Evolutionary conservation across 1,140 invertebrate genomes (phyloP).

Genomic region (Ctenoplectra terminalis): DNA sequence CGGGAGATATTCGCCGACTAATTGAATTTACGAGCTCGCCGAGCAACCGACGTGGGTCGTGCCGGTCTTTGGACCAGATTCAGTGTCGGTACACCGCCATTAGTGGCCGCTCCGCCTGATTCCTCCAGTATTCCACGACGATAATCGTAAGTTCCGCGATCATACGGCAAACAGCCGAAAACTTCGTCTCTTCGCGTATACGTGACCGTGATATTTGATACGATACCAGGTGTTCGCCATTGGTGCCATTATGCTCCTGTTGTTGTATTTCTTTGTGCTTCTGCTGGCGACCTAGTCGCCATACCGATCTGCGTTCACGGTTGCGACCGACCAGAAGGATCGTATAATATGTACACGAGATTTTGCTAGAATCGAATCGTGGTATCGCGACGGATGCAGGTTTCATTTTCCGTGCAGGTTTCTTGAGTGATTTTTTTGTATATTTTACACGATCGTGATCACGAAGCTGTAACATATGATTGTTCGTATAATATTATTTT

Average conservation of each 20-base stretch:
- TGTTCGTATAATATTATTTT: no score
- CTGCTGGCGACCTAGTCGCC: conserved; percentile 31
- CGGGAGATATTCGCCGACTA: conserved; percentile 76
- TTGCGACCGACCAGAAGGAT: background rate
- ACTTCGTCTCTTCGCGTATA: conserved; percentile 51
- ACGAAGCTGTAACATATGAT: background rate
- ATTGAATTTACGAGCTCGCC: conserved; percentile 79
- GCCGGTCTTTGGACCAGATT: conserved; percentile 76
- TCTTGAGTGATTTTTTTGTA: background rate
- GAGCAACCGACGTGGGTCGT: conserved; percentile 63
- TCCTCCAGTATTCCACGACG: conserved; percentile 55
- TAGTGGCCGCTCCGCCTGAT: conserved; percentile 70
- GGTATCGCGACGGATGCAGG: background rate
- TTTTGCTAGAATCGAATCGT: background rate
- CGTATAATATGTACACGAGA: background rate
- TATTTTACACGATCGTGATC: background rate
- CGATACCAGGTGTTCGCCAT: conserved; percentile 64
- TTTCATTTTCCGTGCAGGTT: background rate
- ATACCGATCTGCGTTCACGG: conserved; percentile 31
- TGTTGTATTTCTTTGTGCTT: conserved; percentile 18
- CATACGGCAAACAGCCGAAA: conserved; percentile 65
- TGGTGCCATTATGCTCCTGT: conserved; percentile 42
- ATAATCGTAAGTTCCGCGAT: conserved; percentile 66
- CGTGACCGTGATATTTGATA: conserved; percentile 68
- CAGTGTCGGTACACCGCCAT: conserved; percentile 75